Evolutionary conservation across 2,797 vertebrate genomes (phyloP), one percentile per base, ranked within the genome.

Genomic region (Semaprochilodus insignis): DNA sequence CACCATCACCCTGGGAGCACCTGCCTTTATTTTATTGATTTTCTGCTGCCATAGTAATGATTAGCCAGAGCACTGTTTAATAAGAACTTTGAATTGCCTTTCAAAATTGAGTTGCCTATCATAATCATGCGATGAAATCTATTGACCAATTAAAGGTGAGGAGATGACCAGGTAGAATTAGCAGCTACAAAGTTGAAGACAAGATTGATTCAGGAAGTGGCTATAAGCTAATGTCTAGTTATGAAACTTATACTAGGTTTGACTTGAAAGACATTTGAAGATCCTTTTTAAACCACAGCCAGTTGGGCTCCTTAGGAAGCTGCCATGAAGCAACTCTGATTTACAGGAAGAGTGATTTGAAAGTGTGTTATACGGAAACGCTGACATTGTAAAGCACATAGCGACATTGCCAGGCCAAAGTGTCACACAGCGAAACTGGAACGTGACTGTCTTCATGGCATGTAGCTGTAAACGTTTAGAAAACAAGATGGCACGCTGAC

Each of bases 11-110:
- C 74, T 81, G 72, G 44, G 79, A 81, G 79, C 23, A 51, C 78
- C 82, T 52, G 19, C 51, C 83, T 72, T 70, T 59, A 6, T 76
- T 69, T 74, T 21, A 78, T 82, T 72, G 77, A 65, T 72, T 80
- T 52, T 60, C 67, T 78, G 83, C 31, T 71, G n/a, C 19, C 52
- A 31, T 11, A 25, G 77, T 62, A 81, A 83, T 76, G 66, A 83
- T 85, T 74, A 25, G 83, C 83, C 59, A 74, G 69, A n/a, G 57
- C 66, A 70, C 52, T 75, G 74, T 59, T 51, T 71, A 66, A 72
- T 80, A 69, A 80, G 78, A 65, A 34, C 74, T 19, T 78, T 80
- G 70, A 78, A 59, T 60, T 65, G 57, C 54, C 60, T 85, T 69
- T 87, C 60, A 55, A 36, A 74, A 8, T n/a, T 44, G 6, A 60